phyloP scores from a whole-genome alignment of 1,140 invertebrate species.

The Zelostemma sp. region DNA sequence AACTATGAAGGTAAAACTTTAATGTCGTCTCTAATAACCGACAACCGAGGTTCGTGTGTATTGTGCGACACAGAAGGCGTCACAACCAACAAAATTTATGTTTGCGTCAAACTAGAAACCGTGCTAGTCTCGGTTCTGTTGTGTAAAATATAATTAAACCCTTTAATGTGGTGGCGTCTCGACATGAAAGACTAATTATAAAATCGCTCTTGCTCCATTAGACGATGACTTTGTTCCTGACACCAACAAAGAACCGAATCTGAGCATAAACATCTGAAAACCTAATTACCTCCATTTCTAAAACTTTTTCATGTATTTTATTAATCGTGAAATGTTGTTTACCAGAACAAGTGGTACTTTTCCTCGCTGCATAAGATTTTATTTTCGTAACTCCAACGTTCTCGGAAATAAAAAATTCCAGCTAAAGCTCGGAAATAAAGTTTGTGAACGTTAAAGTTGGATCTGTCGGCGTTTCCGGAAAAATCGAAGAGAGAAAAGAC shows the following conservation, averaged over 20 bases:
- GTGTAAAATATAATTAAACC: conserved; percentile 11
- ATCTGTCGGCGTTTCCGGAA: background rate
- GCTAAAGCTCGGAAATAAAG: background rate
- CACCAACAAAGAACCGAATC: background rate
- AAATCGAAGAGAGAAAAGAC: background rate
- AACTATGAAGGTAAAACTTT: conserved; percentile 12
- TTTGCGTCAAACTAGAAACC: conserved; percentile 20
- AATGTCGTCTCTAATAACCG: conserved; percentile 14
- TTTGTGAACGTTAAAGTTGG: background rate
- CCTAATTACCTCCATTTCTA: background rate
- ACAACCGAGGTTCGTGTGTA: conserved; percentile 12
- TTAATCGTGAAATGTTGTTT: too few species aligned
- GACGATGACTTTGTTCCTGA: background rate
- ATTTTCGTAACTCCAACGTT: background rate
- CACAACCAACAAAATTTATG: conserved; percentile 20
- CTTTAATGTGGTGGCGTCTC: conserved; percentile 13
- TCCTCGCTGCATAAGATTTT: background rate
- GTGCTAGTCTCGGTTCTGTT: conserved; percentile 1
- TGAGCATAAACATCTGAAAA: background rate
- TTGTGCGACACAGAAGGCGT: conserved; percentile 18
- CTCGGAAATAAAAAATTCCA: background rate
- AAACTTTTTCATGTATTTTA: too few species aligned
- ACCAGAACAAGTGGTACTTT: too few species aligned
- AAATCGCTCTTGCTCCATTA: conserved; percentile 3
- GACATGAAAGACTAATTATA: conserved; percentile 21